A percentile compares a stretch with the other conserved stretches of the same genome.
These are phyloP conservation scores for Thalassarche chlororhynchos DNA, from an alignment of 2,113 vertebrate species.

Conservation along the genomic window DNA sequence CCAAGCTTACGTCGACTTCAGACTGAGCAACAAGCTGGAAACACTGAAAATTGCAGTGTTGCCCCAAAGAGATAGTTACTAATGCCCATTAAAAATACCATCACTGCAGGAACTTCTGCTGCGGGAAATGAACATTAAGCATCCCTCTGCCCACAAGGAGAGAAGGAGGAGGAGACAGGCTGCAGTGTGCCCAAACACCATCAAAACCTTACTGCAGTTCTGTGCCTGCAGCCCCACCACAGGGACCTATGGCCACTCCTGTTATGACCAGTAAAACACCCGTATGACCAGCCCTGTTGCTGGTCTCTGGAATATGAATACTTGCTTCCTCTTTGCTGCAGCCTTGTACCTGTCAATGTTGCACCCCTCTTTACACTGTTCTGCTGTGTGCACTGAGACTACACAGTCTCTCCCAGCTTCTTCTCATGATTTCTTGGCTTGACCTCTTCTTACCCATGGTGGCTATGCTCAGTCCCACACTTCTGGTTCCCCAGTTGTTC, in stretches of 20 bases:
- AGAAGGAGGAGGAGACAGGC: background rate
- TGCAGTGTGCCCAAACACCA: background rate
- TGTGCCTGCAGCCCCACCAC: background rate
- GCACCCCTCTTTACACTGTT: background rate
- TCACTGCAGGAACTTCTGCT: background rate
- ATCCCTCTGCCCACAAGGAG: background rate
- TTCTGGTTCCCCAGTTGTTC: background rate
- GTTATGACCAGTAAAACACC: background rate
- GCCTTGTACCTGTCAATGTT: background rate
- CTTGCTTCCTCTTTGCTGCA: background rate
- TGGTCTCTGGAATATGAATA: background rate
- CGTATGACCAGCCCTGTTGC: background rate
- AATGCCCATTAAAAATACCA: background rate
- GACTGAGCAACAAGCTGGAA: background rate
- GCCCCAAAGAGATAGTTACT: background rate
- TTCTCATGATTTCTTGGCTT: background rate
- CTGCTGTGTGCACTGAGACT: background rate
- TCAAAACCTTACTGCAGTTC: background rate
- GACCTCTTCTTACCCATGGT: background rate
- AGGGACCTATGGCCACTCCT: background rate
- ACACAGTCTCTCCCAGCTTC: background rate
- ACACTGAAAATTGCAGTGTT: background rate
- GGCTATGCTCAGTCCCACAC: fast-evolving
- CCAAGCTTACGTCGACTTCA: background rate
- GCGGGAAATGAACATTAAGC: background rate